Evolutionary conservation across 1,140 invertebrate genomes (phyloP), one percentile per base, ranked within the genome.

Genomic region (Drosophila miranda): DNA sequence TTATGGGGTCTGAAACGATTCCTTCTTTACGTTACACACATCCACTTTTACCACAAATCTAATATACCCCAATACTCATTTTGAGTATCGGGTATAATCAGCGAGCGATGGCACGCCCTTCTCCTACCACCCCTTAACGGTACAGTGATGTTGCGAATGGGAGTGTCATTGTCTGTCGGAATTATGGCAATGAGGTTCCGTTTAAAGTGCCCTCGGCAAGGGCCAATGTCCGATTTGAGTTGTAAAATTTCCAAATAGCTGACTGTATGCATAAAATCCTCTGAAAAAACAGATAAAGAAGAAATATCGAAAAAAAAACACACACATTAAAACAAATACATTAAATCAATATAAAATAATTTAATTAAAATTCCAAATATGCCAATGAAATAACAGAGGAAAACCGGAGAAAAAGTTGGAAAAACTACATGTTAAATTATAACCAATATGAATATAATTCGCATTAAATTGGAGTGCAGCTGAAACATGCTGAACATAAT

Each of bases 291-390:
- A 42, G 21, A 28, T 41, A 26, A 28, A 30, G 19, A 30, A 38
- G 21, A 38, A 38, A 58, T 7, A 8, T 19, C 11, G 68, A 49
- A 52, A n/a, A 57, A 56, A 45, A 43, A 48, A 5, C 23, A 26
- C 23, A 26, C 23, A 30, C 60, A 69, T 59, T 69, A 73, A 80
- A 87, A 61, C 69, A 81, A 84, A 80, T 80, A 52, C 76, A 84
- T 80, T 80, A 80, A 83, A 80, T 80, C 81, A 84, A 83, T 80
- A 80, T 56, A 38, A 57, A 73, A 84, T 80, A 80, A 83, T 83
- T 84, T 66, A 80, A 84, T 83, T 80, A 83, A 84, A 67, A 59
- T 60, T 61, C 30, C 41, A 78, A 71, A 63, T 48, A 73, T 45
- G 30, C 13, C 41, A 55, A 52, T 34, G 23, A 53, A 66, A 30